Conservation (phyloP, 2,113 vertebrate species). For the Urocitellus parryii region DNA sequence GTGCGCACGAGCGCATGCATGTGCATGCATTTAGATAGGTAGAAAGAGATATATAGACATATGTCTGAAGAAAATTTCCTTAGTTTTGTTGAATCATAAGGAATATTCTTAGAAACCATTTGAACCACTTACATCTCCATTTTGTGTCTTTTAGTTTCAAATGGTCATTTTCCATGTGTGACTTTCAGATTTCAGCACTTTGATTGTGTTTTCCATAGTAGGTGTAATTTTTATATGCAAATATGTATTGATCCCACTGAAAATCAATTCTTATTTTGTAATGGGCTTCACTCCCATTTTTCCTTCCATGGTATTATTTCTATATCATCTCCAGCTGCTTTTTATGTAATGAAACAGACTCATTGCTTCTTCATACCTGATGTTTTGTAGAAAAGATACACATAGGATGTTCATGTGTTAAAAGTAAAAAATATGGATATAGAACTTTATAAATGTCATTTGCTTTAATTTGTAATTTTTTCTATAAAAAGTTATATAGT, state of each 20-base stretch:
- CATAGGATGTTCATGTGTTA: neutral
- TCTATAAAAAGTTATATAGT: neutral
- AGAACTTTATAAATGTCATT: neutral
- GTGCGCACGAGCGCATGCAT: too few species aligned
- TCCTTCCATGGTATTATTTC: slow-evolving; percentile 19
- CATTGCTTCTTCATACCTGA: neutral
- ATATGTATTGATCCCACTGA: slow-evolving; percentile 32
- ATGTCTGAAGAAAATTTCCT: neutral
- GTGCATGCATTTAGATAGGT: neutral
- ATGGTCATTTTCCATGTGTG: slow-evolving; percentile 57
- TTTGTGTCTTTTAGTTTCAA: slow-evolving; percentile 48
- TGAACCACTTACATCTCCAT: neutral
- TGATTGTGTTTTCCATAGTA: slow-evolving; percentile 41
- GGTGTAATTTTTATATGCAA: slow-evolving; percentile 74
- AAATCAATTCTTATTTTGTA: slow-evolving; percentile 68
- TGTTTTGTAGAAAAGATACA: neutral
- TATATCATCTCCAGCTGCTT: neutral
- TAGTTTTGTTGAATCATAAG: slow-evolving; percentile 40
- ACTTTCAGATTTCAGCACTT: slow-evolving; percentile 62
- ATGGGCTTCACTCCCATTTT: slow-evolving; percentile 55
- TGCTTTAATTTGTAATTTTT: slow-evolving; percentile 32
- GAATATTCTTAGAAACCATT: slow-evolving; percentile 57
- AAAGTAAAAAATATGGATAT: neutral
- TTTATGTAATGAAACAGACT: slow-evolving; percentile 29
- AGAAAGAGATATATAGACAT: neutral